Conservation (phyloP, 2,113 vertebrate species). For the Notiomystis cincta region DNA sequence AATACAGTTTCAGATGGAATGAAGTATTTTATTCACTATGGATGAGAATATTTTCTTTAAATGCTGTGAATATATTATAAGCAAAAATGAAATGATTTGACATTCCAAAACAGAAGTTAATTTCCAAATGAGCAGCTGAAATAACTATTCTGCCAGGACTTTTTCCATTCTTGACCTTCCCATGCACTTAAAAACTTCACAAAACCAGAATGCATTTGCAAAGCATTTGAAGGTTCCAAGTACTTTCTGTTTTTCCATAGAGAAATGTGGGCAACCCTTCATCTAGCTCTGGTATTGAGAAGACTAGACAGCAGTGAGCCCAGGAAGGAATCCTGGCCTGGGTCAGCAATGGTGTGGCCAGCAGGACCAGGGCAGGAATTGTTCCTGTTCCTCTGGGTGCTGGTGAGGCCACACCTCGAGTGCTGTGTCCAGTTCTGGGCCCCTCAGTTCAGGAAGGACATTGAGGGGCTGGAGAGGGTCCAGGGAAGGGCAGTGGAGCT, state of each 20-base stretch:
- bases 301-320: not conserved
- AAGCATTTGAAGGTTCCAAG: not conserved
- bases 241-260: not conserved
- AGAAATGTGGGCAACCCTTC: not conserved
- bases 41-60: not conserved
- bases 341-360: not conserved
- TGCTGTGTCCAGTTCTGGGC: not conserved
- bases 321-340: not conserved
- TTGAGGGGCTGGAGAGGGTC: fast-evolving
- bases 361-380: not conserved
- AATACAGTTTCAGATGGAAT: not conserved
- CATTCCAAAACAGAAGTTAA: not conserved
- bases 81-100: not conserved
- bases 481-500: fast-evolving
- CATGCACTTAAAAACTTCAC: not conserved
- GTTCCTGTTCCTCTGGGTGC: fast-evolving
- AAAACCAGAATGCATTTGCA: not conserved
- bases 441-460: fast-evolving
- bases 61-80: not conserved
- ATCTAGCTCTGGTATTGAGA: not conserved
- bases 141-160: not conserved
- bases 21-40: not conserved
- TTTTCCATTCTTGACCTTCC: not conserved
- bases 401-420: not conserved
- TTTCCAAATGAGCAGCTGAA: not conserved